These are phyloP conservation scores for Oxystoma pomonae DNA, from an alignment of 2,888 invertebrate species.

Conservation along the genomic window DNA sequence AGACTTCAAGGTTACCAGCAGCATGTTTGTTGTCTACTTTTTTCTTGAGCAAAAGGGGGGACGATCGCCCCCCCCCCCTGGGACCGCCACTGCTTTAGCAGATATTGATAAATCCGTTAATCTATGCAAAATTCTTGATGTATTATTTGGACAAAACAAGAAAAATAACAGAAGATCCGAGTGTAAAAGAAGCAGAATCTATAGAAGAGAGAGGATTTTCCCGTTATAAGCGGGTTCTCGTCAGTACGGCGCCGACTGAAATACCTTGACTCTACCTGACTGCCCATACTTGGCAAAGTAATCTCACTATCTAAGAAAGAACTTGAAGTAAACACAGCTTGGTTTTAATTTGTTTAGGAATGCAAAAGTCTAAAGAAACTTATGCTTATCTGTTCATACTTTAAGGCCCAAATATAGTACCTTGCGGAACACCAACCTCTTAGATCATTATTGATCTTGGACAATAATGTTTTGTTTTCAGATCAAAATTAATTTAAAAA, in stretches of 20 bases:
- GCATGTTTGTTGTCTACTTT: too few species aligned
- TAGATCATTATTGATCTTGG: too few species aligned
- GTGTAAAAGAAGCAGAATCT: not conserved
- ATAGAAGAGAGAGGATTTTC: conserved; percentile 1
- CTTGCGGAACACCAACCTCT: too few species aligned
- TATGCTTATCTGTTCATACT: too few species aligned
- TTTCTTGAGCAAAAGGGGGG: too few species aligned
- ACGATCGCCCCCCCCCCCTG: too few species aligned
- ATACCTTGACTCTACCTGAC: conserved; percentile 23
- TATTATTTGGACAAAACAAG: not conserved
- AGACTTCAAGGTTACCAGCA: too few species aligned
- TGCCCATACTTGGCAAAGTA: conserved; percentile 24
- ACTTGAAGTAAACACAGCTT: not conserved
- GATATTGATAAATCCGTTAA: not conserved
- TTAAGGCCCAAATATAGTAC: too few species aligned
- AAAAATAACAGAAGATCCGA: not conserved
- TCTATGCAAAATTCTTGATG: not conserved
- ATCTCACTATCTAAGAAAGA: conserved; percentile 24
- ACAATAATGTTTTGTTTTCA: too few species aligned
- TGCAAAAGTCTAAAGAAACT: not conserved
- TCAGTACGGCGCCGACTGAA: conserved; percentile 22
- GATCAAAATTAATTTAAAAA: too few species aligned
- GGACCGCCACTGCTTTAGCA: too few species aligned
- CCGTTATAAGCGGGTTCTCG: conserved; percentile 22
- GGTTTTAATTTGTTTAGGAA: not conserved